A percentile compares a stretch with the other conserved stretches of the same genome.
phyloP scores from a whole-genome alignment of 2,113 vertebrate genomes.

The Ceyx cyanopectus region DNA sequence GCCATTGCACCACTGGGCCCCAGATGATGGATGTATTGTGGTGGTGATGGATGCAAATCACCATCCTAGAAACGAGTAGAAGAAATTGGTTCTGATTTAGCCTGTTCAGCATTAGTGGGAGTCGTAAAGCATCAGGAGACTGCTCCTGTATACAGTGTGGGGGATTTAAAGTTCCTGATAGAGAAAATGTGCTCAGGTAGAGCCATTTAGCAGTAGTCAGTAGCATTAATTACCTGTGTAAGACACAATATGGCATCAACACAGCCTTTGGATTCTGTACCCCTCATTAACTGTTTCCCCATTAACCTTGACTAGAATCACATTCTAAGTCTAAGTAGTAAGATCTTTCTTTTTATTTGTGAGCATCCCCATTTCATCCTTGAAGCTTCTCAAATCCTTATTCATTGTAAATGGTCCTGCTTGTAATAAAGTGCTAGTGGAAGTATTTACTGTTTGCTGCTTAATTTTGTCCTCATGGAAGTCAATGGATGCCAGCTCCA shows the following conservation, averaged over 20 bases:
- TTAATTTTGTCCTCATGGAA: conserved; percentile 82
- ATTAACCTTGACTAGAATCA: conserved; percentile 82
- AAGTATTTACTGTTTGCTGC: conserved; percentile 83
- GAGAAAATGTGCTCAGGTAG: conserved; percentile 71
- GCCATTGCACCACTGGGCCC: conserved; percentile 3
- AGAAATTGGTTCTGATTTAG: conserved; percentile 53
- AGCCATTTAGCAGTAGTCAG: conserved; percentile 73
- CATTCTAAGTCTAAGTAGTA: conserved; percentile 65
- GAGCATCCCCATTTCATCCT: conserved; percentile 78
- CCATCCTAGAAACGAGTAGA: conserved; percentile 39
- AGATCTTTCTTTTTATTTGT: conserved; percentile 76
- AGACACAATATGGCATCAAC: conserved; percentile 76
- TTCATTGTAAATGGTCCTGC: conserved; percentile 81
- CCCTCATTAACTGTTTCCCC: conserved; percentile 81
- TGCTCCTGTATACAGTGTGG: conserved; percentile 42
- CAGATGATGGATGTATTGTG: conserved; percentile 18
- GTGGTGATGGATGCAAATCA: conserved; percentile 62
- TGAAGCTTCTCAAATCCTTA: conserved; percentile 78
- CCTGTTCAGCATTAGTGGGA: conserved; percentile 65
- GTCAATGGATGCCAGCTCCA: conserved; percentile 70
- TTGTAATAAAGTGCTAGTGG: conserved; percentile 78
- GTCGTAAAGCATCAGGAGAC: conserved; percentile 65
- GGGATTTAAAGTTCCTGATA: conserved; percentile 74
- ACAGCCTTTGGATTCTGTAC: conserved; percentile 78
- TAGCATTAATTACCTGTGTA: conserved; percentile 80